Evolutionary conservation across 64 coral and sea anemone species (phyloP).

Genomic region (Stylophora pistillata): DNA sequence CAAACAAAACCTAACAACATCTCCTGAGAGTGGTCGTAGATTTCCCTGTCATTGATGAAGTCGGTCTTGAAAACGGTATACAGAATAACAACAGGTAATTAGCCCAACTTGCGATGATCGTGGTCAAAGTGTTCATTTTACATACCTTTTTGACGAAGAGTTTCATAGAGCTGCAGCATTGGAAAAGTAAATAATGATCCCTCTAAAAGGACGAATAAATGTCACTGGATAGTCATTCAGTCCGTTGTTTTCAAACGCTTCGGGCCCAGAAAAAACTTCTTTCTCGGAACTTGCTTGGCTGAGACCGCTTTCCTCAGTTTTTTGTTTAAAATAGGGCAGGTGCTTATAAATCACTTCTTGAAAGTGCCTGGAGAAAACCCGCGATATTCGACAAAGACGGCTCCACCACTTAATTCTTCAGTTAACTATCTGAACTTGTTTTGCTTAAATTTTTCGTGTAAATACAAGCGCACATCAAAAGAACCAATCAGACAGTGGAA

Average conservation of each 20-base stretch:
- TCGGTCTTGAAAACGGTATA: neutral
- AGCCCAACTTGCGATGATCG: neutral
- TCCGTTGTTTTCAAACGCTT: slow-evolving; percentile 1
- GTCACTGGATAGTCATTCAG: neutral
- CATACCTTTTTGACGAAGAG: neutral
- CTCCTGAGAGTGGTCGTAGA: neutral
- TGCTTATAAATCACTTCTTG: slow-evolving; percentile 9
- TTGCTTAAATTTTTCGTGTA: slow-evolving; percentile 38
- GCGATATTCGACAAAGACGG: neutral
- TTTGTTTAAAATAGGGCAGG: neutral
- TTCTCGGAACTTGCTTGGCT: neutral
- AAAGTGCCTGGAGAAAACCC: neutral
- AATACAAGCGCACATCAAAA: neutral
- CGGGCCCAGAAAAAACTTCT: neutral
- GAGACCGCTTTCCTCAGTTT: neutral
- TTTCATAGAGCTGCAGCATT: neutral
- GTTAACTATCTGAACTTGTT: neutral
- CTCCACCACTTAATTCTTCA: neutral
- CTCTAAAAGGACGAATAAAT: neutral
- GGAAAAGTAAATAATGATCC: slow-evolving; percentile 20
- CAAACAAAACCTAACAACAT: slow-evolving; percentile 29
- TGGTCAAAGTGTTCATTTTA: neutral
- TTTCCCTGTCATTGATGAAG: neutral
- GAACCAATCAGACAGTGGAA: neutral
- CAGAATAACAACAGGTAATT: neutral